These are phyloP conservation scores for Crossocerus cetratus DNA, from an alignment of 2,888 invertebrate genomes.

Conservation along the genomic window DNA sequence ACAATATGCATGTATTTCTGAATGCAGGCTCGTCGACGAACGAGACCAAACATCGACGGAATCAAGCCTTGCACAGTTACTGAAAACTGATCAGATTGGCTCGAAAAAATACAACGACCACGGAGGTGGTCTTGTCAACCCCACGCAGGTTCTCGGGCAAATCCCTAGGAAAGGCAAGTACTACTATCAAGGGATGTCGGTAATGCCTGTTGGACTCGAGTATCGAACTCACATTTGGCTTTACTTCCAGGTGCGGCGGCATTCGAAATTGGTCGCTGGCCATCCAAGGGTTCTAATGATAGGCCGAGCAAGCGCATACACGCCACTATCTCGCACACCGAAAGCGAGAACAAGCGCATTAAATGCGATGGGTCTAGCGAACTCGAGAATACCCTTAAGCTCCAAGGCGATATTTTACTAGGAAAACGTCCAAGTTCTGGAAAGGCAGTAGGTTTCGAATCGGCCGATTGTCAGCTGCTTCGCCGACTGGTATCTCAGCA, in stretches of 20 bases:
- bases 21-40: constrained; percentile 45
- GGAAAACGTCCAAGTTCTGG: constrained; percentile 30
- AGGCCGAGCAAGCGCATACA: constrained; percentile 68
- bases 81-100: constrained; percentile 76
- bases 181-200: too few relatives aligned
- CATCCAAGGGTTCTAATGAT: constrained; percentile 46
- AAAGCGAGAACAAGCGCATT: constrained; percentile 66
- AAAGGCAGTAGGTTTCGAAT: constrained; percentile 21
- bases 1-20: neutral
- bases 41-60: constrained; percentile 51
- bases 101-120: constrained; percentile 75
- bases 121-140: constrained; percentile 75
- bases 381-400: constrained; percentile 22
- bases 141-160: constrained; percentile 72
- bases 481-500: constrained; percentile 80
- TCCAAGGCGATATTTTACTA: constrained; percentile 46
- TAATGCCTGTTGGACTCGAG: too few relatives aligned
- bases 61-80: constrained; percentile 79
- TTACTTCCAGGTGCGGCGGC: constrained; percentile 10
- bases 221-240: neutral
- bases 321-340: constrained; percentile 43
- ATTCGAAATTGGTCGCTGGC: constrained; percentile 43
- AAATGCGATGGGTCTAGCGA: constrained; percentile 58
- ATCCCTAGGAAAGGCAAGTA: constrained; percentile 67
- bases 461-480: constrained; percentile 77